Evolutionary conservation across 2,113 vertebrate species (phyloP).

Genomic region (Stomatorhinus ivindoensis): DNA sequence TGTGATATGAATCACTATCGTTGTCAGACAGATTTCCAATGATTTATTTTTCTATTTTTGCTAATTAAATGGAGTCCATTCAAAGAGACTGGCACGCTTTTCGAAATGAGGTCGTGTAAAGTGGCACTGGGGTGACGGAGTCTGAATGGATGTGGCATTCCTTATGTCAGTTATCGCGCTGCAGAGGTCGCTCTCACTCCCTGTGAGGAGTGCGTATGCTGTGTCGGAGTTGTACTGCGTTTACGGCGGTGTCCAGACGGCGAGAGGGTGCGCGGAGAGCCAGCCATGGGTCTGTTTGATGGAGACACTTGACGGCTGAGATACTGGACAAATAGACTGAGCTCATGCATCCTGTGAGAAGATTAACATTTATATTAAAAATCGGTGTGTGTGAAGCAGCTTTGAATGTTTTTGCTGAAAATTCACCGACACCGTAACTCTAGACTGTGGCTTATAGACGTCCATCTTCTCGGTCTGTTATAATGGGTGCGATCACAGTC

Average conservation of each 20-base stretch:
- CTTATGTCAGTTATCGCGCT: neutral
- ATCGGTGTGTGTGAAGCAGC: slow-evolving; percentile 46
- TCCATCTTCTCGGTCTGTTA: neutral
- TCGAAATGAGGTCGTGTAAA: neutral
- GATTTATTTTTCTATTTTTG: neutral
- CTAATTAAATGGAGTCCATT: neutral
- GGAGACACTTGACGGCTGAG: slow-evolving; percentile 20
- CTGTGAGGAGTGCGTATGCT: neutral
- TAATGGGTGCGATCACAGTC: neutral
- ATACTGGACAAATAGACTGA: slow-evolving; percentile 40
- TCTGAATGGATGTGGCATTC: neutral
- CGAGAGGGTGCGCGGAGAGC: neutral
- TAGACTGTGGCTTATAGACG: slow-evolving; percentile 25
- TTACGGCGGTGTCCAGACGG: neutral
- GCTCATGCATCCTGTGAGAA: slow-evolving; percentile 47
- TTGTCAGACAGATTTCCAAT: neutral
- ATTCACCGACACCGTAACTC: slow-evolving; percentile 43
- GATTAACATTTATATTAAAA: slow-evolving; percentile 61
- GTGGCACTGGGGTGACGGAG: neutral
- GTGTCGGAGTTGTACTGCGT: neutral
- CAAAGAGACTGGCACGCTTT: neutral
- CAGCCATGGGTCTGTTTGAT: slow-evolving; percentile 34
- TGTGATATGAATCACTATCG: neutral
- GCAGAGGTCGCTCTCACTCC: neutral
- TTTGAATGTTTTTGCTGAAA: slow-evolving; percentile 52